Evolutionary conservation across 2,113 vertebrate genomes (phyloP).

Genomic region (Terrapene triunguis): DNA sequence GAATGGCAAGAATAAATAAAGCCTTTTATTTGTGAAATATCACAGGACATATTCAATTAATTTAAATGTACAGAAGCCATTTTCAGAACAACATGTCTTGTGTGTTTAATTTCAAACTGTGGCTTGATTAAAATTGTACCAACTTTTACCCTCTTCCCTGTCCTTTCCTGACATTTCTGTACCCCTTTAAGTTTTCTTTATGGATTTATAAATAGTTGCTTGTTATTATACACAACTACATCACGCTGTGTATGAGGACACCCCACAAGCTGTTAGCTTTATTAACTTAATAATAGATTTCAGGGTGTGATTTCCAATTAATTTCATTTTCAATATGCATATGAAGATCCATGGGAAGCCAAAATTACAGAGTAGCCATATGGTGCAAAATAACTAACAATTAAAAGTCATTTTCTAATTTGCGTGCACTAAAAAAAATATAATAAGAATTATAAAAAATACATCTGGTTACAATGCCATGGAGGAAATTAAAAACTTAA

Average conservation of each 20-base stretch:
- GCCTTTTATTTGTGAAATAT: neutral
- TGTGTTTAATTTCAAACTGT: neutral
- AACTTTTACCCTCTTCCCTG: neutral
- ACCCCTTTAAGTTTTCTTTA: constrained; percentile 38
- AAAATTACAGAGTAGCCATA: constrained; percentile 81
- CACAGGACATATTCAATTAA: neutral
- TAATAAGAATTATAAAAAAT: constrained; percentile 27
- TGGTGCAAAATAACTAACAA: constrained; percentile 84
- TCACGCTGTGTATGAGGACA: constrained; percentile 68
- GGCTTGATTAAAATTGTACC: neutral
- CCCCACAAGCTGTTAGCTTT: constrained; percentile 80
- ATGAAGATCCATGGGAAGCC: constrained; percentile 72
- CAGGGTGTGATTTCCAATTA: constrained; percentile 84
- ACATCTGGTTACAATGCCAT: constrained; percentile 53
- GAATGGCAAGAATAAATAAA: neutral
- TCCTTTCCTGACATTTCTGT: constrained; percentile 42
- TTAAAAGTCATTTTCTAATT: constrained; percentile 85
- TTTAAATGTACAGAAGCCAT: neutral
- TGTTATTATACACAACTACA: constrained; percentile 70
- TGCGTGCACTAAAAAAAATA: constrained; percentile 59
- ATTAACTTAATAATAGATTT: constrained; percentile 85
- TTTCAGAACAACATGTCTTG: neutral
- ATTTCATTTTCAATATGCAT: constrained; percentile 79
- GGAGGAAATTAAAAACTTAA: constrained; percentile 67
- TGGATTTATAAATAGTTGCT: constrained; percentile 54